Evolutionary conservation across 2,797 vertebrate species (phyloP).

Genomic region (Cossypha dichroa): DNA sequence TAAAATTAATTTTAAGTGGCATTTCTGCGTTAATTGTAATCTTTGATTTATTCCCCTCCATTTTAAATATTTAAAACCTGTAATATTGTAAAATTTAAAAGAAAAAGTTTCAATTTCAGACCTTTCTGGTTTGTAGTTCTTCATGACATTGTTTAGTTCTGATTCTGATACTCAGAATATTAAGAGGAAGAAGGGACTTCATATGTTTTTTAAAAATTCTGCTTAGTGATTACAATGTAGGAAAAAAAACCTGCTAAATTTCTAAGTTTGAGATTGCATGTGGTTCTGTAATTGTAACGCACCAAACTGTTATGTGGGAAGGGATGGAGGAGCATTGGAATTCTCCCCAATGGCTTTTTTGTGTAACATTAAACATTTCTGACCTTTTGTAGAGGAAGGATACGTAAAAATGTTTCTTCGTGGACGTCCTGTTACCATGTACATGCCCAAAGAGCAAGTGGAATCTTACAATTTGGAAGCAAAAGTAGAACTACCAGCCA

Average conservation of each 20-base stretch:
- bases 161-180: slow-evolving; percentile 7
- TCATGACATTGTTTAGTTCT: neutral
- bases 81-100: neutral
- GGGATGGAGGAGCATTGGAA: slow-evolving; percentile 16
- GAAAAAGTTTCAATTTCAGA: neutral
- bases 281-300: neutral
- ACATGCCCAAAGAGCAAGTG: slow-evolving; percentile 96
- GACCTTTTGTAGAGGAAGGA: slow-evolving; percentile 92
- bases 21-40: slow-evolving; percentile 68
- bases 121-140: neutral
- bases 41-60: slow-evolving; percentile 8
- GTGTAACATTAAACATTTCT: slow-evolving; percentile 66
- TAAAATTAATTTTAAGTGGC: slow-evolving; percentile 55
- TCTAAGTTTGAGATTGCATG: slow-evolving; percentile 8
- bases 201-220: neutral
- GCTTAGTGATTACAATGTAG: neutral
- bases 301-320: neutral
- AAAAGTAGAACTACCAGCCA: slow-evolving; percentile 88
- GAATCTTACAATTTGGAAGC: slow-evolving; percentile 93
- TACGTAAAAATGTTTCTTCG: slow-evolving; percentile 99
- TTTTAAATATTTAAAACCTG: neutral
- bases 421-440: slow-evolving; percentile 97
- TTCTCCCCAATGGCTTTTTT: neutral
- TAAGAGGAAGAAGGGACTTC: neutral
- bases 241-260: neutral